Evolutionary conservation across 1,140 invertebrate species (phyloP).

Genomic region (Rhopalosiphum maidis): DNA sequence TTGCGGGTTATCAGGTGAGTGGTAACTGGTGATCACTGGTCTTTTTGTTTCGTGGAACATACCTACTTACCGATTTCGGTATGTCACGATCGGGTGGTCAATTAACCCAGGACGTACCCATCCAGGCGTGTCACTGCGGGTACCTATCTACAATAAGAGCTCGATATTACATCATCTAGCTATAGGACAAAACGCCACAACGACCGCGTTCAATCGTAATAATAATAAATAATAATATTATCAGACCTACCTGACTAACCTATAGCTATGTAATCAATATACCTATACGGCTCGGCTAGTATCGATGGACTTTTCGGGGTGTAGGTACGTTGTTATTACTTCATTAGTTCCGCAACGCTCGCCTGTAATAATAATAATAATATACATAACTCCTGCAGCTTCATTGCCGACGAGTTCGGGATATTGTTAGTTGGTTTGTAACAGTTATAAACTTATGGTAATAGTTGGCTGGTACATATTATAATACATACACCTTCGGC

Average conservation of each 20-base stretch:
- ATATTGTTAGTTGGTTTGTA: background rate
- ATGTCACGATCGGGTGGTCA: slow-evolving; percentile 39
- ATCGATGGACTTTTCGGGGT: background rate
- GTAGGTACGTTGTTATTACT: background rate
- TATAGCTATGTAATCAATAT: background rate
- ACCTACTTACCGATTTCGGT: background rate
- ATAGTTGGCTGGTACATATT: background rate
- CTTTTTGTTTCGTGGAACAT: background rate
- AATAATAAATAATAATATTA: background rate
- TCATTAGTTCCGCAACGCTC: background rate
- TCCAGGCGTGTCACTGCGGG: slow-evolving; percentile 5
- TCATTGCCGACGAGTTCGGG: background rate
- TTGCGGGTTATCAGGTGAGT: background rate
- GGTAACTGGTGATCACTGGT: background rate
- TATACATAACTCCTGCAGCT: background rate
- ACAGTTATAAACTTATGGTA: background rate
- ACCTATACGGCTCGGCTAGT: background rate
- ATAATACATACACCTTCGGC: background rate
- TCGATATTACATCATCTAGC: background rate
- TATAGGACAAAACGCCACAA: slow-evolving; percentile 7
- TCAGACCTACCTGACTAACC: background rate
- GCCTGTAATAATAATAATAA: background rate
- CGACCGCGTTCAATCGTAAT: background rate
- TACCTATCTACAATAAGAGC: background rate
- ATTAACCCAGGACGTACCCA: slow-evolving; percentile 18